Evolutionary conservation across 2,797 vertebrate species (phyloP).

Genomic region (Cuculus canorus): DNA sequence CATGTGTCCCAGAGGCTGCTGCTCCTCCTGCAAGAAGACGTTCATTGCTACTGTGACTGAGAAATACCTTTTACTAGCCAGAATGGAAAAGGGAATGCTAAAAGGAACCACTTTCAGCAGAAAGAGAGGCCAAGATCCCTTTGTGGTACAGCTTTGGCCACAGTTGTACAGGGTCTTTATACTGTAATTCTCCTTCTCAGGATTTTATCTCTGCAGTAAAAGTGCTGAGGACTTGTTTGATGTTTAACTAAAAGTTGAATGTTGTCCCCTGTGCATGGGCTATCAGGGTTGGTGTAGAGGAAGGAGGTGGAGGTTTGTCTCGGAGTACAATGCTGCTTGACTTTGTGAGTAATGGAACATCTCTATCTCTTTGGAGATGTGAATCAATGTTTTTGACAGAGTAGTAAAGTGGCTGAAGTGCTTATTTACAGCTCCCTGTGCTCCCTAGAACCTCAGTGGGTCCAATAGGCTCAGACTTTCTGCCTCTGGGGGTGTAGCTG

Average conservation of each 20-base stretch:
- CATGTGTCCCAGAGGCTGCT: not conserved
- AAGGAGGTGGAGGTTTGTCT: not conserved
- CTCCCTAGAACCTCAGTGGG: not conserved
- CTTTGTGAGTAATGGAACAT: not conserved
- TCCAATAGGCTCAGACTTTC: not conserved
- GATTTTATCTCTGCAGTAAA: not conserved
- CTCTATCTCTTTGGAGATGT: not conserved
- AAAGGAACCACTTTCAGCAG: not conserved
- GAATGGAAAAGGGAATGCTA: not conserved
- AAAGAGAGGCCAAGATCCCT: not conserved
- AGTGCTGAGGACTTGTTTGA: not conserved
- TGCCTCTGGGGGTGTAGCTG: not conserved
- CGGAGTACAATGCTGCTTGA: not conserved
- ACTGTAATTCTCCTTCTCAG: not conserved
- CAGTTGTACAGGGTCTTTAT: not conserved
- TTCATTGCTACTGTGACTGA: not conserved
- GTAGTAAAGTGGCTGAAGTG: not conserved
- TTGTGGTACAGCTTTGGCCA: not conserved
- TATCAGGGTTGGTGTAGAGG: not conserved
- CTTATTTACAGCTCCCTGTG: rapidly evolving
- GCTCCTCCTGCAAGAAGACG: not conserved
- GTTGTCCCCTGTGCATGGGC: rapidly evolving
- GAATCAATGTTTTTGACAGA: not conserved
- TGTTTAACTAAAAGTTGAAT: not conserved
- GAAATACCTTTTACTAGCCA: not conserved